Conservation (phyloP, 2,113 vertebrate genomes). For the Chionis minor region DNA sequence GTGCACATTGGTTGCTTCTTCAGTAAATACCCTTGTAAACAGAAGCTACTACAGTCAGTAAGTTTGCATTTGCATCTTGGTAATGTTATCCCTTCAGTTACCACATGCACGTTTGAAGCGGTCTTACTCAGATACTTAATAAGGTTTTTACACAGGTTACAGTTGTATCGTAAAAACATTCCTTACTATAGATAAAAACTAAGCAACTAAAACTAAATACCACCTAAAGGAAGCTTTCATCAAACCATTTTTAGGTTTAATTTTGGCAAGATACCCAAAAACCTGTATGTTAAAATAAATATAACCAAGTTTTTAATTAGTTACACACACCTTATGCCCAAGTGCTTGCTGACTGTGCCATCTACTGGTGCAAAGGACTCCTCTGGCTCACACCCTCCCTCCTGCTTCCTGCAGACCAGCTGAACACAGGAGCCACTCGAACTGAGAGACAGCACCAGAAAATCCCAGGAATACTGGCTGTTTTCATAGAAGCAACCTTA, state of each 20-base stretch:
- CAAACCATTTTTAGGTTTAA: not conserved
- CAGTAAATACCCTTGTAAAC: not conserved
- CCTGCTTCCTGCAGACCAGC: not conserved
- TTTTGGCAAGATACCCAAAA: not conserved
- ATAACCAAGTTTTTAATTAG: not conserved
- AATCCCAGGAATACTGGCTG: rapidly evolving
- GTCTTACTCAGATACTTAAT: not conserved
- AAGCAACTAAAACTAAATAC: not conserved
- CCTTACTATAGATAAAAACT: not conserved
- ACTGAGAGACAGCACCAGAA: not conserved
- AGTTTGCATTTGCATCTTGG: not conserved
- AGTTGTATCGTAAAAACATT: not conserved
- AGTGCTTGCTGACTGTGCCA: constrained; percentile 25
- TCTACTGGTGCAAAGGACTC: not conserved
- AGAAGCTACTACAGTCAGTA: not conserved
- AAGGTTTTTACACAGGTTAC: not conserved
- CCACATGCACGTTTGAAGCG: not conserved
- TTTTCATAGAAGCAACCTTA: not conserved
- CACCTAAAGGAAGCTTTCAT: not conserved
- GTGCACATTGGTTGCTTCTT: not conserved
- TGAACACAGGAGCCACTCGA: not conserved
- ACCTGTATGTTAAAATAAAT: rapidly evolving
- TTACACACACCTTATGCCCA: rapidly evolving
- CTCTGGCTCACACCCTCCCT: rapidly evolving
- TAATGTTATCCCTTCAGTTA: not conserved